A percentile compares a stretch with the other conserved stretches of the same genome.
Conservation (phyloP, 1,140 invertebrate genomes). For the Drosophila littoralis region DNA sequence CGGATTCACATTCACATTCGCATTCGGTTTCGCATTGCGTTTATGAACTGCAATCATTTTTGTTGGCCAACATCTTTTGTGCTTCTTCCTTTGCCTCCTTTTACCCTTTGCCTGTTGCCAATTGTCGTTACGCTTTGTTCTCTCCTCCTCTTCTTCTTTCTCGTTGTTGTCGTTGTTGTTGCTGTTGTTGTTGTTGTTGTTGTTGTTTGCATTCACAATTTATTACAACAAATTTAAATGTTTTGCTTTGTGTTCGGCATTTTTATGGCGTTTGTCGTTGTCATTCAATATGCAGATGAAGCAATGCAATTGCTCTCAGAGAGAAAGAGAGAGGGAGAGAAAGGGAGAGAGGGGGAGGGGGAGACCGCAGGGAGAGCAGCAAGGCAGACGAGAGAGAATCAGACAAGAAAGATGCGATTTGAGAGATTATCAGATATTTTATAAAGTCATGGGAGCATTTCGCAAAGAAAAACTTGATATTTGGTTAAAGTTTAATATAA, state of each 20-base stretch:
- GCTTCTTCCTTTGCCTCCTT: conserved; percentile 6
- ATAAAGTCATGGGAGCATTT: too few species aligned
- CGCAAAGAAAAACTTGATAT: too few species aligned
- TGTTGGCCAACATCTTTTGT: conserved; percentile 44
- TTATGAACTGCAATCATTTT: conserved; percentile 74
- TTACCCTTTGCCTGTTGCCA: conserved; percentile 20
- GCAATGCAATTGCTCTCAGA: background rate
- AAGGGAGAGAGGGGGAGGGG: too few species aligned
- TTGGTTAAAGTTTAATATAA: too few species aligned
- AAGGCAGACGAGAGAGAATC: too few species aligned
- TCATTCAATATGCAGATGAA: conserved; percentile 47
- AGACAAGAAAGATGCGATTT: too few species aligned
- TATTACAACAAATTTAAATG: conserved; percentile 83
- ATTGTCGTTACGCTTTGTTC: conserved; percentile 58
- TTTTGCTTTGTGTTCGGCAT: conserved; percentile 58
- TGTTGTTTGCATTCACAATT: conserved; percentile 53
- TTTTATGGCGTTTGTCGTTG: conserved; percentile 61
- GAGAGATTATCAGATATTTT: too few species aligned
- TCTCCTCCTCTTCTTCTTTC: background rate
- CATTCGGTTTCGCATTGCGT: conserved; percentile 19
- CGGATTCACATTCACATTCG: conserved; percentile 25
- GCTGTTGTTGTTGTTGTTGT: background rate
- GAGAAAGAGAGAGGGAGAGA: background rate
- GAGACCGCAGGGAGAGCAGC: too few species aligned
- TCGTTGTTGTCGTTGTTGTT: too few species aligned